Evolutionary conservation across 1,140 invertebrate species (phyloP).

Genomic region (Drosophila micromelanica): DNA sequence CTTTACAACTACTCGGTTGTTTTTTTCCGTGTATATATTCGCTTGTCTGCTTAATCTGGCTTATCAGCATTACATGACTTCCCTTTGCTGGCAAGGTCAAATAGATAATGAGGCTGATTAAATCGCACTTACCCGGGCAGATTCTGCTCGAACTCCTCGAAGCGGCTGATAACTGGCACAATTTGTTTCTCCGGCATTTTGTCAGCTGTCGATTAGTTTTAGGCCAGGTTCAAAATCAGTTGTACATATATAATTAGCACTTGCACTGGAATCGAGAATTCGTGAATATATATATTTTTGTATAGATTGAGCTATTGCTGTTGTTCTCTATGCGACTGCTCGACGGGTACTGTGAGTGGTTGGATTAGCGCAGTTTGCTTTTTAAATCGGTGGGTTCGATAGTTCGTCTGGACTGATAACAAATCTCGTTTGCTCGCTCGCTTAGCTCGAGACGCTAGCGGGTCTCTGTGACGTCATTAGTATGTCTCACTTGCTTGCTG

Average conservation of each 20-base stretch:
- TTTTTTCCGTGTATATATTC: conserved; percentile 12
- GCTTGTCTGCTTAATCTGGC: conserved; percentile 13
- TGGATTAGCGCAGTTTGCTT: conserved; percentile 16
- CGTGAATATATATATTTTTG: conserved; percentile 2
- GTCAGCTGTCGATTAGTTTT: conserved; percentile 27
- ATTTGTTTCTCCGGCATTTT: conserved; percentile 71
- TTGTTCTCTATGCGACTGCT: conserved; percentile 19
- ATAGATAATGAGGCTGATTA: conserved; percentile 11
- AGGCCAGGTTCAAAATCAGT: conserved; percentile 14
- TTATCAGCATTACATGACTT: conserved; percentile 73
- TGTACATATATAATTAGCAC: background rate
- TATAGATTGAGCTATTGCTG: conserved; percentile 11
- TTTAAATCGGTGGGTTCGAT: conserved; percentile 37
- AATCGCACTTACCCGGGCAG: conserved; percentile 70
- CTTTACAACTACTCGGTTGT: background rate
- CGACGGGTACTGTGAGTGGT: conserved; percentile 20
- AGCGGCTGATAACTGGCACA: conserved; percentile 59
- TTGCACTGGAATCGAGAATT: conserved; percentile 45
- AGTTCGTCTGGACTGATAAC: conserved; percentile 36
- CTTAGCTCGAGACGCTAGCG: conserved; percentile 1
- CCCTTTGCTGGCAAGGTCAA: conserved; percentile 58
- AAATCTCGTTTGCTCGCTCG: conserved; percentile 5
- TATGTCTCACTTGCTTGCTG: background rate
- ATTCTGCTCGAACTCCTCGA: conserved; percentile 68
- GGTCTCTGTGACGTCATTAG: background rate